Evolutionary conservation across 2,113 vertebrate genomes (phyloP).

Genomic region (Passer montanus): DNA sequence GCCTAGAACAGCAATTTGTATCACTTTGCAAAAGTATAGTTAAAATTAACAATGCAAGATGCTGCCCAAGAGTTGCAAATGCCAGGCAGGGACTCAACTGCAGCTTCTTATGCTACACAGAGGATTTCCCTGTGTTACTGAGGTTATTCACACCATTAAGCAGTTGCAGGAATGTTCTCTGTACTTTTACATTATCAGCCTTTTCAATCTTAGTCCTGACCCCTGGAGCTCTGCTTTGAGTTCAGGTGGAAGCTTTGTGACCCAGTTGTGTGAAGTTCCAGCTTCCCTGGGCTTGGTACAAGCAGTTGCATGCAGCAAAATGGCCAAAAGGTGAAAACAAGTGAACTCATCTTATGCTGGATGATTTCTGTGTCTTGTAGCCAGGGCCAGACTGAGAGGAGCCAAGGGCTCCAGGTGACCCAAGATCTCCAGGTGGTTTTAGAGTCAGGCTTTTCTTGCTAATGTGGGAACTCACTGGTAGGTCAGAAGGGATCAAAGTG

Average conservation of each 20-base stretch:
- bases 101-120: background rate
- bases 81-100: background rate
- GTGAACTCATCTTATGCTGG: rapidly evolving
- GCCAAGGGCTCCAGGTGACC: background rate
- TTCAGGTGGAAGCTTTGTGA: slow-evolving; percentile 2
- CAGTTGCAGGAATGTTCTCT: background rate
- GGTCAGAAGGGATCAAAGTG: background rate
- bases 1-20: background rate
- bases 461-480: background rate
- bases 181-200: background rate
- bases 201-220: background rate
- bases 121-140: background rate
- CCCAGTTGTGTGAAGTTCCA: background rate
- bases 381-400: background rate
- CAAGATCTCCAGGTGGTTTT: background rate
- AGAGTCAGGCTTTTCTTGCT: background rate
- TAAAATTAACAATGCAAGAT: slow-evolving; percentile 1
- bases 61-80: background rate
- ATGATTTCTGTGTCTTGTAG: background rate
- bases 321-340: background rate
- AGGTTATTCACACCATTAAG: slow-evolving; percentile 21
- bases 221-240: slow-evolving; percentile 7
- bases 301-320: background rate
- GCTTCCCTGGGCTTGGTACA: background rate
- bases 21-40: background rate